Conservation (phyloP, 2,797 vertebrate genomes). For the Morelia viridis region DNA sequence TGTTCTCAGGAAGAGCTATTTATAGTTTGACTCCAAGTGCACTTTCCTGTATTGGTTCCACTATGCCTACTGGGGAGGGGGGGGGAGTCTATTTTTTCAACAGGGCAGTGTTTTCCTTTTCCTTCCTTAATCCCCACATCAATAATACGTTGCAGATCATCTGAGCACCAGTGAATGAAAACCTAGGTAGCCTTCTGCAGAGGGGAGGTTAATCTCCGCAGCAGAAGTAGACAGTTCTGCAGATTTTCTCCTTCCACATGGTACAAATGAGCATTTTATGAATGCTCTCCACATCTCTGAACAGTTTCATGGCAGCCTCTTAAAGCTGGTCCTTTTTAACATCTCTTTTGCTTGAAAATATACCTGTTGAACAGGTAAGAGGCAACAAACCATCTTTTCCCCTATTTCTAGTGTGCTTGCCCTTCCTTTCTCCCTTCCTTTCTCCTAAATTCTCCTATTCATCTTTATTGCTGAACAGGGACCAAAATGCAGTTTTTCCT, state of each 20-base stretch:
- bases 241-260: slow-evolving; percentile 5
- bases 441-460: no score
- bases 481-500: no score
- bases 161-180: slow-evolving; percentile 48
- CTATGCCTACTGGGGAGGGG: slow-evolving; percentile 62
- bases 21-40: slow-evolving; percentile 75
- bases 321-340: neutral
- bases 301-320: neutral
- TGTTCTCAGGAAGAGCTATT: slow-evolving; percentile 74
- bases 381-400: no score
- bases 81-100: slow-evolving; percentile 54
- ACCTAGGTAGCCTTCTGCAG: slow-evolving; percentile 49
- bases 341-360: neutral
- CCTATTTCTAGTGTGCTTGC: no score
- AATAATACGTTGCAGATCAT: slow-evolving; percentile 66
- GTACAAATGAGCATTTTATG: neutral
- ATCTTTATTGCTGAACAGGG: no score
- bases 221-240: slow-evolving; percentile 33
- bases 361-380: no score
- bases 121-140: slow-evolving; percentile 52
- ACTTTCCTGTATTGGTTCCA: slow-evolving; percentile 73
- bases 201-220: slow-evolving; percentile 32
- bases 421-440: no score
- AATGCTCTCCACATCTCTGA: neutral
- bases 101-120: slow-evolving; percentile 36